phyloP scores from a whole-genome alignment of 2,113 vertebrate species.

The Jaculus jaculus region DNA sequence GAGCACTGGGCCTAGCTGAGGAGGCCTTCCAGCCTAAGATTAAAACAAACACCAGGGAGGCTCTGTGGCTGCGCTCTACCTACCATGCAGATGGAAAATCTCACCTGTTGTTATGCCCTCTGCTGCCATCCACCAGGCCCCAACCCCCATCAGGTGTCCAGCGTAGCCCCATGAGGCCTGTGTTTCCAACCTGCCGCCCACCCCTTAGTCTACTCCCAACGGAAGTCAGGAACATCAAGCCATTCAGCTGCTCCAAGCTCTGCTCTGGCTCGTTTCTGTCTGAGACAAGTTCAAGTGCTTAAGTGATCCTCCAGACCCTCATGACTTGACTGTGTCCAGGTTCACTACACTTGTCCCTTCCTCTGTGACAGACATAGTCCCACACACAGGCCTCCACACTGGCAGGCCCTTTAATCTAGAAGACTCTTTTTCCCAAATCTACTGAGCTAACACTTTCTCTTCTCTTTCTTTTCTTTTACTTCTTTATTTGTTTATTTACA shows the following conservation, averaged over 20 bases:
- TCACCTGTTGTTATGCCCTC: neutral
- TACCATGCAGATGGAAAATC: neutral
- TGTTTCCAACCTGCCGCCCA: neutral
- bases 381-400: neutral
- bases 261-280: neutral
- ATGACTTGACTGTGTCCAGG: too few relatives aligned
- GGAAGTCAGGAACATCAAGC: neutral
- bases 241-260: neutral
- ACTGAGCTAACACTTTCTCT: neutral
- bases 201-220: neutral
- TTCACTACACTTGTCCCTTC: fast-evolving
- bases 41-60: too few relatives aligned
- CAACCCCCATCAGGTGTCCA: neutral
- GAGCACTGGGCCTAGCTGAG: neutral
- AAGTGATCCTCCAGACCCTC: neutral
- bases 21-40: neutral
- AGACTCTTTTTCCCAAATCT: neutral
- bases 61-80: neutral
- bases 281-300: neutral
- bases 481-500: too few relatives aligned
- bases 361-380: too few relatives aligned
- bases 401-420: neutral
- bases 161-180: neutral
- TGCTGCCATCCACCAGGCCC: neutral
- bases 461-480: too few relatives aligned